Base-by-base conservation (phyloP, 2,113 vertebrate genomes). In the Variabilichromis moorii region DNA sequence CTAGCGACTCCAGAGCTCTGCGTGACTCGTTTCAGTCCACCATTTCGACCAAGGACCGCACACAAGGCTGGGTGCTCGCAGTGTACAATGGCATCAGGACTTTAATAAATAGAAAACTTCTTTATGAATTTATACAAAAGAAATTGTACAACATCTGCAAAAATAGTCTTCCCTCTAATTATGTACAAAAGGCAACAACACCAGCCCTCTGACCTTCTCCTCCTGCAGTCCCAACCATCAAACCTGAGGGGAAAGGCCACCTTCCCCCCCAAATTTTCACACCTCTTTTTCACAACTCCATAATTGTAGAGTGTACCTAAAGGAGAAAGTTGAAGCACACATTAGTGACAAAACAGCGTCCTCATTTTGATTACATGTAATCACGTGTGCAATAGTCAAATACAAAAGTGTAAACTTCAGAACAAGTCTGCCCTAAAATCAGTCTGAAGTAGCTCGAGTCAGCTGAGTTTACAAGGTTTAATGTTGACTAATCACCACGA, bases 291-390 rank as follows among this genome's bases (percentile, higher is more conserved):
- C 94, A 99, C 91, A 97, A 96, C 97, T 97, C 99, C 99, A 99
- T 99, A 98, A 99, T 99, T 99, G 98, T 97, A 95, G 96, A 86
- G 91, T 94, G 95, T 86, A 95, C 97, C 98, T 99, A 88, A 45
- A 92, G 80, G 95, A 91, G 89, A 95, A 87, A 92, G 3, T 1
- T 79, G 14, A 51, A 3, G 12, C 6, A 57, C 26, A 40, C 37
- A n/a, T 78, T 12, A 78, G 17, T 50, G 16, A 50, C 26, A 78
- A 21, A n/a, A 16, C 24, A 76, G 24, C 42, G 7, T 40, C 80
- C 9, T 53, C 82, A 79, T 12, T 80, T 50, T 82, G 40, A n/a
- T 35, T 8, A 51, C n/a, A 24, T 66, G 24, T 6, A 61, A 42
- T 9, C 6, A 47, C 5, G 16, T 59, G 10, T 37, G 9, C 31